Conservation (phyloP, 2,113 vertebrate species). For the Epinephelus lanceolatus region DNA sequence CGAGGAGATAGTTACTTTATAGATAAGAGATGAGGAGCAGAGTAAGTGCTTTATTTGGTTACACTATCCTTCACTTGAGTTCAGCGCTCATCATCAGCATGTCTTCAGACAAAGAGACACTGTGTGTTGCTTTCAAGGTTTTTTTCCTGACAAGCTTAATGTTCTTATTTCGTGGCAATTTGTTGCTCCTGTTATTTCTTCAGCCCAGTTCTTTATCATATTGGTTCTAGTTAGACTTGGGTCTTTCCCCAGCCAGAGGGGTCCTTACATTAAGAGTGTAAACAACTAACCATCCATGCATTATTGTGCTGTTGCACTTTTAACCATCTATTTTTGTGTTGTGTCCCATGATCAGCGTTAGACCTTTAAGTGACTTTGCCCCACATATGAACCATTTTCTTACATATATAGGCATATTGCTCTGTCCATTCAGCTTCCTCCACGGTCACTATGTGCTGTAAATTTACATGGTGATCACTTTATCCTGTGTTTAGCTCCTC, state of each 20-base stretch:
- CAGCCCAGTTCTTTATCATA: background rate
- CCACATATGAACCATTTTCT: background rate
- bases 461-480: background rate
- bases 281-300: background rate
- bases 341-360: background rate
- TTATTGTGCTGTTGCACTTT: background rate
- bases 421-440: conserved; percentile 5
- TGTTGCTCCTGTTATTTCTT: background rate
- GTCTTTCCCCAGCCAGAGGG: background rate
- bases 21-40: background rate
- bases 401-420: background rate
- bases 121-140: background rate
- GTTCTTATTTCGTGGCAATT: background rate
- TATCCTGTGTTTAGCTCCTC: background rate
- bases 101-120: conserved; percentile 6
- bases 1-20: background rate
- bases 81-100: conserved; percentile 2
- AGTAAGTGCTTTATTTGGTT: conserved; percentile 6
- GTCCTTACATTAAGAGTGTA: background rate
- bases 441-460: background rate
- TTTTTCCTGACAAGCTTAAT: conserved; percentile 7
- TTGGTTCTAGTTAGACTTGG: background rate
- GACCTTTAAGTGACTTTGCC: background rate
- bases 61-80: background rate
- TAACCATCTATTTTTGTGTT: background rate